Conservation (phyloP, 2,113 vertebrate species). For the Tachycineta bicolor region DNA sequence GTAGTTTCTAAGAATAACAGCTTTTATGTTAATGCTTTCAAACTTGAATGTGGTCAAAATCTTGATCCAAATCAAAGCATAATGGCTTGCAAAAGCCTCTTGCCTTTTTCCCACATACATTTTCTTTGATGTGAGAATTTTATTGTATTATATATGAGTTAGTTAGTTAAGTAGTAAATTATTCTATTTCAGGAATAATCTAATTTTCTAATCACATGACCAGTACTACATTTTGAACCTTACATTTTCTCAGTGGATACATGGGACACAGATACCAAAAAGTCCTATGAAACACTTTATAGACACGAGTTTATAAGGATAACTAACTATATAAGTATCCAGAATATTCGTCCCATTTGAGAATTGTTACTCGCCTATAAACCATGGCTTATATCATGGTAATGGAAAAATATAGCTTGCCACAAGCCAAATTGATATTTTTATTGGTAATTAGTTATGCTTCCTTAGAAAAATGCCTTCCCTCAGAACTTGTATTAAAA, state of each 20-base stretch:
- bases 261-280: not conserved
- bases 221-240: not conserved
- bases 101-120: not conserved
- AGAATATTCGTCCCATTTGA: not conserved
- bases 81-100: not conserved
- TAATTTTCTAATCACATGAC: not conserved
- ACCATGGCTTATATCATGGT: not conserved
- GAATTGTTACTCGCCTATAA: not conserved
- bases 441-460: not conserved
- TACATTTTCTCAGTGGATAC: not conserved
- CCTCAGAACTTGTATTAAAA: not conserved
- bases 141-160: not conserved
- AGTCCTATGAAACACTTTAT: not conserved
- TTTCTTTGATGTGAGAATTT: not conserved
- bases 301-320: not conserved
- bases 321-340: not conserved
- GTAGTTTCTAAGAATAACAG: not conserved
- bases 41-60: not conserved
- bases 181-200: not conserved
- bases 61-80: not conserved
- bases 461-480: not conserved
- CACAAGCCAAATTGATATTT: not conserved
- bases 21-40: not conserved
- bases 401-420: not conserved
- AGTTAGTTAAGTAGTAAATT: not conserved